These are phyloP conservation scores for Mycogona germanica DNA, from an alignment of 2,888 invertebrate genomes.

Conservation along the genomic window DNA sequence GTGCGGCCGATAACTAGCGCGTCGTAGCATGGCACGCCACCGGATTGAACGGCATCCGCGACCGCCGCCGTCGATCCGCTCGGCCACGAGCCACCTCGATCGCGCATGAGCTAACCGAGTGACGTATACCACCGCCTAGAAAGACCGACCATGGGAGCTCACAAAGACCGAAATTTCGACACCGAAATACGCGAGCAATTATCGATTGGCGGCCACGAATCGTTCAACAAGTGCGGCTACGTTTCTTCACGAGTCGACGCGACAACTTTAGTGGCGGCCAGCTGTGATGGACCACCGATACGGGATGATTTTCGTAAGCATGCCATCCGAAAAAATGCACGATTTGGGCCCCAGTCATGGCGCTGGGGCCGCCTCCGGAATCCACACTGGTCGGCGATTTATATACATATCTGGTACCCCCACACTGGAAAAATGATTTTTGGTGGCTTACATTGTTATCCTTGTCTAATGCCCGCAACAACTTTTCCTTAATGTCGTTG, in stretches of 20 bases:
- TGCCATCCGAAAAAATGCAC: no score
- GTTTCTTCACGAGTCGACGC: constrained; percentile 1
- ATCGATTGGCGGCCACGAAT: background rate
- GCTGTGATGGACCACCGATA: constrained; percentile 2
- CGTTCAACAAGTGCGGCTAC: background rate
- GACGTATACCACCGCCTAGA: constrained; percentile 16
- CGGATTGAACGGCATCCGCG: no score
- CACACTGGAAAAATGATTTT: background rate
- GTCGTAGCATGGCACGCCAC: no score
- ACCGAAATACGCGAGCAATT: background rate
- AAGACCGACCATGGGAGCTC: constrained; percentile 16
- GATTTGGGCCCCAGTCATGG: no score
- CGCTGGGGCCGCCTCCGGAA: background rate
- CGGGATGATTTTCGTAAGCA: background rate
- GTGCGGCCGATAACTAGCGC: no score
- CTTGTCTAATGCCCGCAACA: constrained; percentile 92
- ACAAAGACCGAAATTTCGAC: constrained; percentile 15
- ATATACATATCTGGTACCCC: no score
- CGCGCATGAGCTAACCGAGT: constrained; percentile 14
- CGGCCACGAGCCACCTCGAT: constrained; percentile 1
- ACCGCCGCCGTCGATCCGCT: constrained; percentile 6
- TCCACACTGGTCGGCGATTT: background rate
- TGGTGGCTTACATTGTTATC: constrained; percentile 98
- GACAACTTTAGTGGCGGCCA: background rate
- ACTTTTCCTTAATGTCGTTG: constrained; percentile 79